Conservation (phyloP, 2,888 invertebrate genomes). For the Dione vanillae region DNA sequence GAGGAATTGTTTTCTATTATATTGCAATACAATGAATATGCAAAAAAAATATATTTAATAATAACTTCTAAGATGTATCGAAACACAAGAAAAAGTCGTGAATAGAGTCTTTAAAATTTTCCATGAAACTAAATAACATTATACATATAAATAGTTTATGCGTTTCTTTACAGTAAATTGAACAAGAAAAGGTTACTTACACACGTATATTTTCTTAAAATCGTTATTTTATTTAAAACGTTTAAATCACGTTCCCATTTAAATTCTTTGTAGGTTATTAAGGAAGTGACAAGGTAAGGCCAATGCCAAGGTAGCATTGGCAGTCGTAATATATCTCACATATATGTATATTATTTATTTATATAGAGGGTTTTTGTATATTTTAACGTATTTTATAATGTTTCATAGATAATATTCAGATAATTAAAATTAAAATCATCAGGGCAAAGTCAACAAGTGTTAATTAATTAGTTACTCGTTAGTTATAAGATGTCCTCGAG, state of each 20-base stretch:
- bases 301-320: constrained; percentile 41
- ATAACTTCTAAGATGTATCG: no score
- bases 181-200: no score
- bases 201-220: not conserved
- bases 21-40: not conserved
- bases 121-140: no score
- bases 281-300: constrained; percentile 42
- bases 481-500: not conserved
- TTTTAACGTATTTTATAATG: constrained; percentile 1
- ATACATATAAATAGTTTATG: no score
- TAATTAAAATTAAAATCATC: not conserved
- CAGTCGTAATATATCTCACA: constrained; percentile 20
- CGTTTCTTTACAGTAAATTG: no score
- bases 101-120: no score
- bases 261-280: constrained; percentile 28
- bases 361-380: not conserved
- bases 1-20: not conserved
- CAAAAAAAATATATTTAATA: not conserved
- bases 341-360: constrained; percentile 2
- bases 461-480: not conserved
- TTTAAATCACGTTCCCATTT: constrained; percentile 16
- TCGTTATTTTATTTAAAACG: constrained; percentile 6
- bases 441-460: not conserved
- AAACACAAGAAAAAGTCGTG: no score
- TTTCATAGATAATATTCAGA: not conserved